These are phyloP conservation scores for Oxyteleia sp. DNA, from an alignment of 2,888 invertebrate genomes.

Conservation along the genomic window DNA sequence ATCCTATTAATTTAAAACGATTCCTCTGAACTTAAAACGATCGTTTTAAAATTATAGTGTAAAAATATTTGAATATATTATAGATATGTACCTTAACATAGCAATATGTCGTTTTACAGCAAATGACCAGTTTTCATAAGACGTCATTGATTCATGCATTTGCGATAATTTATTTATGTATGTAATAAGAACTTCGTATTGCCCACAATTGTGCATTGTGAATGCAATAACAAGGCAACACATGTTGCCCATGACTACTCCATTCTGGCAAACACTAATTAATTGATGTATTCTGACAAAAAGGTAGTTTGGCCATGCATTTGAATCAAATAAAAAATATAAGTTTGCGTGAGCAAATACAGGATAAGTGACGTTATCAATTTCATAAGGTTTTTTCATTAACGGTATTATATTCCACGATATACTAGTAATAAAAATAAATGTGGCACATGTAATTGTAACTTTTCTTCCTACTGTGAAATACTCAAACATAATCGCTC, in stretches of 20 bases:
- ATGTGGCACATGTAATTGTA: background rate
- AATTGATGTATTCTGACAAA: constrained; percentile 28
- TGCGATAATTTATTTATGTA: constrained; percentile 9
- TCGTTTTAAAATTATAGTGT: too few relatives aligned
- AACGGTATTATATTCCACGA: constrained; percentile 10
- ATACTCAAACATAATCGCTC: constrained; percentile 4
- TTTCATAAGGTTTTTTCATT: background rate
- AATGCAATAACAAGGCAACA: constrained; percentile 25
- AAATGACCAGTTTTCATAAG: too few relatives aligned
- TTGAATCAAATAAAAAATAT: constrained; percentile 26
- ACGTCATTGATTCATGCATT: too few relatives aligned
- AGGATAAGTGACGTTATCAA: constrained; percentile 16
- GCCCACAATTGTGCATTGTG: constrained; percentile 34
- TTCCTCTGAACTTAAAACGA: too few relatives aligned
- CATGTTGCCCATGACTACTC: constrained; percentile 38
- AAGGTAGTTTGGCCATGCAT: background rate
- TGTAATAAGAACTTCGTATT: constrained; percentile 16
- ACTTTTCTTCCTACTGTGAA: constrained; percentile 14
- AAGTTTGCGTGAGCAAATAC: constrained; percentile 9
- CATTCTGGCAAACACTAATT: constrained; percentile 5
- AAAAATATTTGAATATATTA: too few relatives aligned
- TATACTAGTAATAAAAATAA: background rate
- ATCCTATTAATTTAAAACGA: too few relatives aligned
- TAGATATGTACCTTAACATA: too few relatives aligned
- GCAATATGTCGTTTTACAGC: too few relatives aligned